Evolutionary conservation across 2,113 vertebrate species (phyloP).

Genomic region (Elephantulus edwardii): DNA sequence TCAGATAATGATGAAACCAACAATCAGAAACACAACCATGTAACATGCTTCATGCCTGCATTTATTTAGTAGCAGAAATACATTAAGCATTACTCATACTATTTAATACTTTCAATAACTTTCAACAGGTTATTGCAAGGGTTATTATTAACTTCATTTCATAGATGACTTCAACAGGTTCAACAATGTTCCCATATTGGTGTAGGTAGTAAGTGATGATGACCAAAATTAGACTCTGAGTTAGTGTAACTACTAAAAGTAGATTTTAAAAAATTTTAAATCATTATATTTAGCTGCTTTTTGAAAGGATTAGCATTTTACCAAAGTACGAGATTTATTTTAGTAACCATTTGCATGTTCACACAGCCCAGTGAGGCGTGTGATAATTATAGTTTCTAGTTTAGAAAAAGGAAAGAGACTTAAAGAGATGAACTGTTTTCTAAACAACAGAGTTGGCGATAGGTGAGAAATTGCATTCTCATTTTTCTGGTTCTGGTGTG

Average conservation of each 20-base stretch:
- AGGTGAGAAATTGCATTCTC: not conserved
- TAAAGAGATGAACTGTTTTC: not conserved
- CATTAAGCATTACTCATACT: not conserved
- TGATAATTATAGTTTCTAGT: not conserved
- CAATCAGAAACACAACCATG: not conserved
- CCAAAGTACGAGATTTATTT: not conserved
- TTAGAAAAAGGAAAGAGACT: not conserved
- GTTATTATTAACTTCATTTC: not conserved
- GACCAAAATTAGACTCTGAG: not conserved
- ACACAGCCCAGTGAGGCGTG: not conserved
- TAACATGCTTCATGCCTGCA: not conserved
- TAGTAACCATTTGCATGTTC: not conserved
- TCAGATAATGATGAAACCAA: not conserved
- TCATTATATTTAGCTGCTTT: not conserved
- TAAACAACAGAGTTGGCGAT: not conserved
- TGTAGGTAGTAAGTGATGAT: not conserved
- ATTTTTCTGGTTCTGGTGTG: not conserved
- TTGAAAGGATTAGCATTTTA: not conserved
- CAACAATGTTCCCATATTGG: not conserved
- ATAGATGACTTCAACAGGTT: not conserved
- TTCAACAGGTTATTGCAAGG: too few relatives aligned
- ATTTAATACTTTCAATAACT: not conserved
- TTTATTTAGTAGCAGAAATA: not conserved
- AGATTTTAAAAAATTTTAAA: conserved; percentile 4
- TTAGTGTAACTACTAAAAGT: not conserved